A percentile compares a stretch with the other conserved stretches of the same genome.
phyloP scores from a whole-genome alignment of 2,888 invertebrate genomes.

The Ptychoptera contaminata region DNA sequence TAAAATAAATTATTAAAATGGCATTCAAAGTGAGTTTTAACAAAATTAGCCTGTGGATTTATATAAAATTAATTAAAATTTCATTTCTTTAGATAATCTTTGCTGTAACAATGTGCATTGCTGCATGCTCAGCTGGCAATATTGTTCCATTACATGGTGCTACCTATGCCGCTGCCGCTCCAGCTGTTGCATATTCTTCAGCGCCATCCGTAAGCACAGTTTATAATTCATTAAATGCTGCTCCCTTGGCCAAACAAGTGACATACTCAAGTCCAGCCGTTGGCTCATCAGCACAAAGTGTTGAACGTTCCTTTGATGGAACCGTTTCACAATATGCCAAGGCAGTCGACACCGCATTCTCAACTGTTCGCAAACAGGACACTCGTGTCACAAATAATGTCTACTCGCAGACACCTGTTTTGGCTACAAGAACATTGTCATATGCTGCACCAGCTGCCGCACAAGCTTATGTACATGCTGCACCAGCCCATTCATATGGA shows the following conservation, averaged over 20 bases:
- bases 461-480: constrained; percentile 9
- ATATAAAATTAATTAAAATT: no score
- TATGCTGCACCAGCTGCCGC: constrained; percentile 14
- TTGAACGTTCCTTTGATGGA: constrained; percentile 38
- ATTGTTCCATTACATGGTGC: no score
- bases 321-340: constrained; percentile 42
- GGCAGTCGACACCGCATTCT: constrained; percentile 42
- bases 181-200: constrained; percentile 30
- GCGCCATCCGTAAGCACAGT: constrained; percentile 18
- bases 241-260: constrained; percentile 15
- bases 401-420: constrained; percentile 27
- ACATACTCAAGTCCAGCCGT: constrained; percentile 19
- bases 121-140: no score
- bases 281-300: constrained; percentile 38
- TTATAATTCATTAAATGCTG: constrained; percentile 14
- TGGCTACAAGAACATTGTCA: constrained; percentile 18
- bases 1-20: no score
- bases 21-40: no score
- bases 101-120: no score
- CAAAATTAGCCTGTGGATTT: no score
- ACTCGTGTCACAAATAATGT: constrained; percentile 41
- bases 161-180: constrained; percentile 13
- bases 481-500: constrained; percentile 14
- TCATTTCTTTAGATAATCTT: no score
- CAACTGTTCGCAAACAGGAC: constrained; percentile 42